A percentile compares a stretch with the other conserved stretches of the same genome.
These are phyloP conservation scores for Hecatera dysodea DNA, from an alignment of 2,888 invertebrate genomes.

Conservation along the genomic window DNA sequence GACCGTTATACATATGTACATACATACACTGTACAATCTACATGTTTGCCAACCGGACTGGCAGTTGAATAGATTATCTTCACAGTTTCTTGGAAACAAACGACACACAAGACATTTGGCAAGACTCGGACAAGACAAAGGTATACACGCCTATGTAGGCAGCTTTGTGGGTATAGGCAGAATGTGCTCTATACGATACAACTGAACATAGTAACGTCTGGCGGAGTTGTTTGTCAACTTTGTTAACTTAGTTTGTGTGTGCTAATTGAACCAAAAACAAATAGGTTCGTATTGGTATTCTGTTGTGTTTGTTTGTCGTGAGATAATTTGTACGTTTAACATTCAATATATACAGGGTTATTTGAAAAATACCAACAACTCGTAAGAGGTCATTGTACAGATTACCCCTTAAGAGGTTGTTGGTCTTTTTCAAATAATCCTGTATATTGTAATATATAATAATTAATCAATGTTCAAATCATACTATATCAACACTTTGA, in stretches of 20 bases:
- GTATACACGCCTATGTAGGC: neutral
- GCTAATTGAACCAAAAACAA: neutral
- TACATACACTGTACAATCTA: neutral
- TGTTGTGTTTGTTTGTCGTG: neutral
- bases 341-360: no score
- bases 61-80: constrained; percentile 31
- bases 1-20: neutral
- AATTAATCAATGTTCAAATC: no score
- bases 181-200: constrained; percentile 5
- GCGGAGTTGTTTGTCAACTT: constrained; percentile 7
- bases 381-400: no score
- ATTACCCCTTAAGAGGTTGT: no score
- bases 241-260: constrained; percentile 1
- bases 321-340: neutral
- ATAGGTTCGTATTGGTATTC: neutral
- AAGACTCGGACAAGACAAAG: constrained; percentile 31
- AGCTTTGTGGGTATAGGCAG: neutral
- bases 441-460: no score
- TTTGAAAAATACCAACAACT: no score
- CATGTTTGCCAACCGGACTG: constrained; percentile 42
- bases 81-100: constrained; percentile 23
- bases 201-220: neutral
- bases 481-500: no score
- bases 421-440: no score
- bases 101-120: constrained; percentile 45